phyloP scores from a whole-genome alignment of 2,888 invertebrate genomes.

The Liposcelis brunnea region DNA sequence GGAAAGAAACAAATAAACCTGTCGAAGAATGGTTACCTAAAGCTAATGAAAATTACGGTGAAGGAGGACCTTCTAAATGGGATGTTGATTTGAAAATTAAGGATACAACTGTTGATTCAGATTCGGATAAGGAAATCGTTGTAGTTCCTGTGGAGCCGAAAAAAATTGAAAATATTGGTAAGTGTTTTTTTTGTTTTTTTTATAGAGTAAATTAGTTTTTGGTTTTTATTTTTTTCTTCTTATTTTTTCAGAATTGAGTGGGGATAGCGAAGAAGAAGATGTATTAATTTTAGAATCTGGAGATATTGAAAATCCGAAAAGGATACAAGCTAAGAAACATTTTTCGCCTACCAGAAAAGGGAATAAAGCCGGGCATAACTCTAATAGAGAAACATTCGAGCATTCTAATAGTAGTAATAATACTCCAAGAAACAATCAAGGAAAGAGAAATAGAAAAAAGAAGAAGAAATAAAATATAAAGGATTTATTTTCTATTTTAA shows the following conservation, averaged over 20 bases:
- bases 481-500: too few relatives aligned
- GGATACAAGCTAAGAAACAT: conserved; percentile 15
- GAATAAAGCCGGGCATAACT: conserved; percentile 14
- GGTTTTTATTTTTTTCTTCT: conserved; percentile 12
- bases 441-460: too few relatives aligned
- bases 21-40: background rate
- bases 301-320: conserved; percentile 15
- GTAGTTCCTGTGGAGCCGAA: conserved; percentile 4
- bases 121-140: background rate
- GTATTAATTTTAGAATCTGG: conserved; percentile 21
- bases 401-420: too few relatives aligned
- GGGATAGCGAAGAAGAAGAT: conserved; percentile 29
- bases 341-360: conserved; percentile 12
- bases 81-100: background rate
- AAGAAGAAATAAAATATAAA: too few relatives aligned
- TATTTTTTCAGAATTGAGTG: conserved; percentile 25
- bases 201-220: too few relatives aligned
- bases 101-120: background rate
- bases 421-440: too few relatives aligned
- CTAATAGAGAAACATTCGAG: too few relatives aligned
- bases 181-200: conserved; percentile 6
- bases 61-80: conserved; percentile 3
- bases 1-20: background rate
- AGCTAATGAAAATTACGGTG: background rate
- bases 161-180: conserved; percentile 9